These are phyloP conservation scores for Arge pagana DNA, from an alignment of 2,888 invertebrate species.

Conservation along the genomic window DNA sequence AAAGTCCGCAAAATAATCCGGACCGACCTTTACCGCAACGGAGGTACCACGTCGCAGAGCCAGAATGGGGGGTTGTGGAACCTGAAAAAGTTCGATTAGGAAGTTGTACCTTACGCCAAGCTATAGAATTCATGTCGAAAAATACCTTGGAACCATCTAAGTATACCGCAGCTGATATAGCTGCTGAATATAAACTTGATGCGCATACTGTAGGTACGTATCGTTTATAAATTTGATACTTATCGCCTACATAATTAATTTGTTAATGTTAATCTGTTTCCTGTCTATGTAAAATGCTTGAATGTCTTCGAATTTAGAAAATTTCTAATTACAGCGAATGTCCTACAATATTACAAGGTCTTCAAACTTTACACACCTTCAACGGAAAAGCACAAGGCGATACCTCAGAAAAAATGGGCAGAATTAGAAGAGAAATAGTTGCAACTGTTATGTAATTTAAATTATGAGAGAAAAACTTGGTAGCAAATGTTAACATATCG, in stretches of 20 bases:
- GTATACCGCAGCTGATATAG: constrained; percentile 66
- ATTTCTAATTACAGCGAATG: constrained; percentile 53
- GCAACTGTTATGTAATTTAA: too few species aligned
- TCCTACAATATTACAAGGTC: constrained; percentile 70
- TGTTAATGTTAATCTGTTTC: not conserved
- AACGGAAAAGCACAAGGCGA: constrained; percentile 47
- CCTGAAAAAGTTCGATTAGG: constrained; percentile 67
- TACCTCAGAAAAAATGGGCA: not conserved
- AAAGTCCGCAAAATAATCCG: constrained; percentile 54
- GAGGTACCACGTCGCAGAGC: constrained; percentile 60
- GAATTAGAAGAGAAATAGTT: too few species aligned
- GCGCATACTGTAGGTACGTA: constrained; percentile 65
- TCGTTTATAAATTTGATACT: not conserved
- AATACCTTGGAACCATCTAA: constrained; percentile 67
- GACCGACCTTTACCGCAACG: constrained; percentile 66
- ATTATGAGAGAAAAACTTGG: too few species aligned
- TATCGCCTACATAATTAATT: not conserved
- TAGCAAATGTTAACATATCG: too few species aligned
- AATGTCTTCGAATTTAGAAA: not conserved
- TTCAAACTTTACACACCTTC: constrained; percentile 70
- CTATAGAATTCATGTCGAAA: constrained; percentile 68
- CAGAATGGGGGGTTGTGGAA: constrained; percentile 73
- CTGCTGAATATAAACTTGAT: constrained; percentile 71
- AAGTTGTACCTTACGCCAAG: constrained; percentile 67
- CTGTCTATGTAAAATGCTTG: not conserved